Conservation (phyloP, 2,888 invertebrate species). For the Acanthacorydalis orientalis region DNA sequence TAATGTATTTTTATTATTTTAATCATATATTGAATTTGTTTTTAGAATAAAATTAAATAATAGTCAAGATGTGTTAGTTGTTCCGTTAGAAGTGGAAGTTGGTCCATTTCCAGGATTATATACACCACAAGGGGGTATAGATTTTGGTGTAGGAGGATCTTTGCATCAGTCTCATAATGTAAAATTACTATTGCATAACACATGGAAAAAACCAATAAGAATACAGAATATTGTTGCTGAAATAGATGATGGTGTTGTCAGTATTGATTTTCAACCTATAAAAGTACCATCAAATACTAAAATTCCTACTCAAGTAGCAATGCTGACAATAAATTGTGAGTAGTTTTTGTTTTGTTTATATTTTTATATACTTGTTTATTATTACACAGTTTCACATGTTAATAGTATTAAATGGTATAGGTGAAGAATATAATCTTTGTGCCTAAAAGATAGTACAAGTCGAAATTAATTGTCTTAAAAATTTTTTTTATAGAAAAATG, state of each 20-base stretch:
- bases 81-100: slow-evolving; percentile 75
- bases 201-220: slow-evolving; percentile 46
- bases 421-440: too few species aligned
- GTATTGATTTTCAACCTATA: slow-evolving; percentile 46
- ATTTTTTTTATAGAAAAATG: too few species aligned
- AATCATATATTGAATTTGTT: slow-evolving; percentile 7
- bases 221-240: slow-evolving; percentile 43
- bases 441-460: too few species aligned
- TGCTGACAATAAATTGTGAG: slow-evolving; percentile 55
- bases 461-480: too few species aligned
- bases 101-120: slow-evolving; percentile 51
- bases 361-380: slow-evolving; percentile 1
- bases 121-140: slow-evolving; percentile 56
- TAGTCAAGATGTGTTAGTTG: slow-evolving; percentile 49
- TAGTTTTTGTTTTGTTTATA: slow-evolving; percentile 9
- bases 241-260: slow-evolving; percentile 45
- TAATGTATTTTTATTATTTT: slow-evolving; percentile 1
- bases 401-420: neutral
- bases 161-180: slow-evolving; percentile 41
- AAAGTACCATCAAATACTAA: slow-evolving; percentile 46
- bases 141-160: slow-evolving; percentile 68
- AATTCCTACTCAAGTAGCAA: slow-evolving; percentile 43
- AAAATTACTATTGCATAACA: slow-evolving; percentile 46
- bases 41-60: slow-evolving; percentile 51
- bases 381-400: neutral